Conservation (phyloP, 2,113 vertebrate genomes). For the Egretta garzetta region DNA sequence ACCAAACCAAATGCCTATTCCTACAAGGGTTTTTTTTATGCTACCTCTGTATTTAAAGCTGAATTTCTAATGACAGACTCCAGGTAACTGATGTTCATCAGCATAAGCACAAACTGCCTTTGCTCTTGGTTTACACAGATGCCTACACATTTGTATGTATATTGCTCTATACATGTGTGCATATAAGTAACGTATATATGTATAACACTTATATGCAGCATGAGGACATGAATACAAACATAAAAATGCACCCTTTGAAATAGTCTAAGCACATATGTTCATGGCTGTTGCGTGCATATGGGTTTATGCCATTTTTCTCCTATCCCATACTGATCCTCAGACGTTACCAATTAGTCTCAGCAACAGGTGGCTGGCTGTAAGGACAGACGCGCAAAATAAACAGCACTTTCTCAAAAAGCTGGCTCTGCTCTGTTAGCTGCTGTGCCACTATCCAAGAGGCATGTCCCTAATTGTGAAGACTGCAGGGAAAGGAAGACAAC, state of each 20-base stretch:
- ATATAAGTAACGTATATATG: rapidly evolving
- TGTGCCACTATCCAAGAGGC: background rate
- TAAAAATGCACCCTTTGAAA: background rate
- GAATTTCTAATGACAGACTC: background rate
- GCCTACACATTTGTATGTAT: no score
- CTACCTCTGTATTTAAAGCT: background rate
- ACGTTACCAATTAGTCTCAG: background rate
- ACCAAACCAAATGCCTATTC: background rate
- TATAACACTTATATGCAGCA: background rate
- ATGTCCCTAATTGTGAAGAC: background rate
- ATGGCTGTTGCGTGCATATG: background rate
- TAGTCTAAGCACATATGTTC: no score
- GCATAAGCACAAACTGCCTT: background rate
- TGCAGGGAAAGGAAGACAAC: background rate
- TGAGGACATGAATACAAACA: background rate
- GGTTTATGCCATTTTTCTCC: background rate
- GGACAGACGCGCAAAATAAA: background rate
- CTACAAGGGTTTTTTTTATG: background rate
- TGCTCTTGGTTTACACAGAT: background rate
- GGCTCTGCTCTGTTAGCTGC: background rate
- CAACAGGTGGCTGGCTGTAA: background rate
- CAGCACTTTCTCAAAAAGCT: background rate
- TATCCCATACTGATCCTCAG: background rate
- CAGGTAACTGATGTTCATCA: background rate
- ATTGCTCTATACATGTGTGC: background rate